Base-by-base conservation (phyloP, 1,140 invertebrate genomes). In the Habropoda laboriosa region DNA sequence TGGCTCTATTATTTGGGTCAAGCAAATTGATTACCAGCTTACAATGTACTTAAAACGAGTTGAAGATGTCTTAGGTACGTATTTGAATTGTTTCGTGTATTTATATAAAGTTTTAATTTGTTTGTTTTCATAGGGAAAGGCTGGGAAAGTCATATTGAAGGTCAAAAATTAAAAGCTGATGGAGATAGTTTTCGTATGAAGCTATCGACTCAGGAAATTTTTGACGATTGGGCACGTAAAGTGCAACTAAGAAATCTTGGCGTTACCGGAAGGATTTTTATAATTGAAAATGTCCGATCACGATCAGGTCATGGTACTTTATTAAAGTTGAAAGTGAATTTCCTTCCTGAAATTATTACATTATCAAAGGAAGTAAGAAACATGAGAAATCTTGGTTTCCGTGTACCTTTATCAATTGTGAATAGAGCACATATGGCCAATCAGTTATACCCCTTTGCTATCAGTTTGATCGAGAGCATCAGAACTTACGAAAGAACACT, bases 341-440 rank as follows among this genome's bases (percentile, higher is more conserved):
- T 99, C 91, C 94, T 98, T 51, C 98, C 98, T 0, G 99, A 99
- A 93, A 99, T 99, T 73, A 99, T 99, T 49, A 99, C 98, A 0
- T 94, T 99, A 4, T 97, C 98, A 13, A 99, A 99, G 93, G 99
- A 99, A 95, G 98, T 99, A 18, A 95, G 99, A 47, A 99, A 99
- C 93, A 94, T 99, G 85, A 98, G 99, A 90, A 98, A 97, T 91
- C 94, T 99, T 49, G 98, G 98, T 72, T 99, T 99, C 92, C 95
- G 99, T 83, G 98, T 99, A 57, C 99, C 99, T 3, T 91, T 99
- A 80, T 97, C 98, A 4, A 99, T 99, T 86, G 98, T 99, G 0
- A 99, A 99, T 92, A 99, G 99, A 93, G 99, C 99, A 10, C 98
- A 99, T 93, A 98, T 99, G 91, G 98, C 99, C 0, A 99, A 99